phyloP scores from a whole-genome alignment of 2,113 vertebrate genomes.

The Halichoerus grypus region DNA sequence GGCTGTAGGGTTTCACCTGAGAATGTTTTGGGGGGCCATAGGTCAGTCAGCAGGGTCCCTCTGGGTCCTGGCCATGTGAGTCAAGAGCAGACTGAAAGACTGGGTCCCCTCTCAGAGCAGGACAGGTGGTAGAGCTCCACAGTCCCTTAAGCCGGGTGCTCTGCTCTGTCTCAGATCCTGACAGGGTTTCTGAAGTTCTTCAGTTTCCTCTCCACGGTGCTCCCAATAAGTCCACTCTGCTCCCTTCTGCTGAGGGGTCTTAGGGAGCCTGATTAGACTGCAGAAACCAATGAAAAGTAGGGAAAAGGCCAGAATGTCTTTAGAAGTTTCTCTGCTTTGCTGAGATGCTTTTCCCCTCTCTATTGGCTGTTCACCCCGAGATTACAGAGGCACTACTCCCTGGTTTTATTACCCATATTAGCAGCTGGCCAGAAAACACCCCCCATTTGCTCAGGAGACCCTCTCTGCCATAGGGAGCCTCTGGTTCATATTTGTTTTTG shows the following conservation, averaged over 20 bases:
- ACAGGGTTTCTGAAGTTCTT: not conserved
- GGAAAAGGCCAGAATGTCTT: not conserved
- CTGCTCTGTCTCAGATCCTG: not conserved
- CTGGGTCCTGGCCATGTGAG: no score
- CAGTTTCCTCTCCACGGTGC: fast-evolving
- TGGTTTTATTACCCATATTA: not conserved
- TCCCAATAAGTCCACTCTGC: not conserved
- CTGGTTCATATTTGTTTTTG: not conserved
- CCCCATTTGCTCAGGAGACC: not conserved
- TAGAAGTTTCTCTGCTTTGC: not conserved
- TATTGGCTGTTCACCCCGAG: not conserved
- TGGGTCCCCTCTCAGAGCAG: not conserved
- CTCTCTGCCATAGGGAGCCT: not conserved
- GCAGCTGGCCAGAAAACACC: not conserved
- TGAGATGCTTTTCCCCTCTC: not conserved
- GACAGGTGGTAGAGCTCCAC: not conserved
- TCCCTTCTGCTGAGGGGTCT: not conserved
- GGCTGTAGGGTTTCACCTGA: no score
- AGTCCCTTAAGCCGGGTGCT: not conserved
- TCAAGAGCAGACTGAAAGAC: not conserved
- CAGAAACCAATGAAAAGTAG: not conserved
- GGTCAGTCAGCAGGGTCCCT: not conserved
- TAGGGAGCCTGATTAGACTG: not conserved
- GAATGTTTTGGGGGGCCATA: not conserved
- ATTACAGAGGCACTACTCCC: not conserved